phyloP scores from a whole-genome alignment of 2,888 invertebrate genomes.

The Hydraecia micacea region DNA sequence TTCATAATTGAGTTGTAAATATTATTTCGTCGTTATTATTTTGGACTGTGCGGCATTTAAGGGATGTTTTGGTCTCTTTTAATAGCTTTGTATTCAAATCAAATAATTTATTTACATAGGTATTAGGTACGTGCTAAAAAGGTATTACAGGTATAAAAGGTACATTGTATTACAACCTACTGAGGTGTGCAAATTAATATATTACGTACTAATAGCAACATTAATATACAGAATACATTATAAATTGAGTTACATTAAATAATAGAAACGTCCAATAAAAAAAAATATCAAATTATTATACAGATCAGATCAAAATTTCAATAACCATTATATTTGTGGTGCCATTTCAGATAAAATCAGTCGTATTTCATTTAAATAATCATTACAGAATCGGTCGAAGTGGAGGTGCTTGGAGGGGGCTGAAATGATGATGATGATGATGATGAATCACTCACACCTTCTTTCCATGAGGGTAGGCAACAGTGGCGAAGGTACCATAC shows the following conservation, averaged over 20 bases:
- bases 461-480: neutral
- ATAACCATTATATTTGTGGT: too few species aligned
- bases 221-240: neutral
- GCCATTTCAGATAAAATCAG: too few species aligned
- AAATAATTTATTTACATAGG: neutral
- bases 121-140: neutral
- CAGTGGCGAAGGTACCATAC: too few species aligned
- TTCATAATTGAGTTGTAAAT: conserved; percentile 66
- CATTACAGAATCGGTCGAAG: too few species aligned
- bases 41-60: conserved; percentile 25
- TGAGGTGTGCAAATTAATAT: neutral
- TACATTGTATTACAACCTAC: neutral
- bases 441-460: neutral
- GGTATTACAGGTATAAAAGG: neutral
- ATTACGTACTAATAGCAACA: neutral
- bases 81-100: conserved; percentile 1
- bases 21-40: conserved; percentile 60
- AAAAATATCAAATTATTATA: too few species aligned
- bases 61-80: conserved; percentile 27
- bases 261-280: too few species aligned
- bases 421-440: too few species aligned
- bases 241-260: neutral
- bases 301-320: too few species aligned
- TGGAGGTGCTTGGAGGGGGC: too few species aligned
- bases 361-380: too few species aligned